phyloP scores from a whole-genome alignment of 1,140 invertebrate genomes.

The Anagrus nilaparvatae region DNA sequence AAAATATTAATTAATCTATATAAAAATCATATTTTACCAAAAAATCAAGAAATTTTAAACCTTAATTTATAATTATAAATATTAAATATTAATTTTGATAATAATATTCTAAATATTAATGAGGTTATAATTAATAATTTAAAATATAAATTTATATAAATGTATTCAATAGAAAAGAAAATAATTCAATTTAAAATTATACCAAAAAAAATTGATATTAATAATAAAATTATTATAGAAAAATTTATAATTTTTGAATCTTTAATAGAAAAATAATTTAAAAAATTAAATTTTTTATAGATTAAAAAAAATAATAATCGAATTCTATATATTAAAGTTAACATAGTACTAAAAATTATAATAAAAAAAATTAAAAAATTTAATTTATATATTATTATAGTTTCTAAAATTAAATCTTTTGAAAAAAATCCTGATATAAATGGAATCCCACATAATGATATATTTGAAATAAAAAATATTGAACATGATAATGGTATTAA shows the following conservation, averaged over 20 bases:
- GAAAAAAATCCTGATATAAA: conserved; percentile 56
- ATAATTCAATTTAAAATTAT: not conserved
- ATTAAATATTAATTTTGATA: conserved; percentile 40
- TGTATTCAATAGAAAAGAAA: conserved; percentile 5
- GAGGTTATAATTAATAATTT: conserved; percentile 3
- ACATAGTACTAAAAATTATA: conserved; percentile 41
- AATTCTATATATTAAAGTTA: not conserved
- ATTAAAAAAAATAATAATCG: conserved; percentile 33
- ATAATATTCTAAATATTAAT: conserved; percentile 34
- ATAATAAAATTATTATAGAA: conserved; percentile 11
- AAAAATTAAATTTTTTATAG: conserved; percentile 44
- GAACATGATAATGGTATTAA: conserved; percentile 36
- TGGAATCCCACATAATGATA: conserved; percentile 45
- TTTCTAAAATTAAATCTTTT: conserved; percentile 53
- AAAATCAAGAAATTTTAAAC: conserved; percentile 38
- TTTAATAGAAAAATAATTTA: conserved; percentile 45
- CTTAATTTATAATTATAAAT: conserved; percentile 38
- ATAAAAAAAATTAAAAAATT: conserved; percentile 40
- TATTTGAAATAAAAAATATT: conserved; percentile 43
- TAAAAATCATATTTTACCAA: conserved; percentile 41
- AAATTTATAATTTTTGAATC: conserved; percentile 18
- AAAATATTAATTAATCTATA: conserved; percentile 37
- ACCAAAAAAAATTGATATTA: conserved; percentile 3
- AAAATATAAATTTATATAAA: conserved; percentile 32
- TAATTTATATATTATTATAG: conserved; percentile 38